These are phyloP conservation scores for Fragum sueziense DNA, from an alignment of 2,888 invertebrate species.

Conservation along the genomic window DNA sequence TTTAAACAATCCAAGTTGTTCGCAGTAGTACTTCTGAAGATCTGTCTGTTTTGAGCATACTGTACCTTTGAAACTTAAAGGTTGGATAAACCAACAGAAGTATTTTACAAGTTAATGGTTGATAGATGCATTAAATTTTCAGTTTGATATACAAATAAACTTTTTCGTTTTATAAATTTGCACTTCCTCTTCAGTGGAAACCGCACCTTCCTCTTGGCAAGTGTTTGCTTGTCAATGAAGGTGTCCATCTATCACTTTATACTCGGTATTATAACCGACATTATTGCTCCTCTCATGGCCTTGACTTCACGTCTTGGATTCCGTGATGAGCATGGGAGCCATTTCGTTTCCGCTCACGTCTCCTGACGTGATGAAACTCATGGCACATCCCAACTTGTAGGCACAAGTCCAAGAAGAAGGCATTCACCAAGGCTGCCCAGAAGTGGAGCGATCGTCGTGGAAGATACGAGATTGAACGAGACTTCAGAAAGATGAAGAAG, in stretches of 20 bases:
- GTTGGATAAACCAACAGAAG: too few relatives aligned
- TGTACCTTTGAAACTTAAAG: too few relatives aligned
- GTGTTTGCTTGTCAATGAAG: constrained; percentile 40
- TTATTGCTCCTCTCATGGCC: constrained; percentile 61
- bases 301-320: constrained; percentile 15
- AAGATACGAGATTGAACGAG: constrained; percentile 97
- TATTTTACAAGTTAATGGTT: too few relatives aligned
- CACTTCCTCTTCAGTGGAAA: not conserved
- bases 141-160: too few relatives aligned
- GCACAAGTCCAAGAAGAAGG: constrained; percentile 99
- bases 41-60: too few relatives aligned
- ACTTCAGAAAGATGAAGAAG: constrained; percentile 98
- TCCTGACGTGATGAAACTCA: constrained; percentile 60
- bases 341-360: constrained; percentile 50
- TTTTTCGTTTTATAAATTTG: too few relatives aligned
- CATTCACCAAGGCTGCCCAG: constrained; percentile 98
- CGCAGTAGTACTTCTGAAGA: too few relatives aligned
- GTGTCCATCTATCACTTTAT: not conserved
- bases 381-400: constrained; percentile 84
- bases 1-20: too few relatives aligned
- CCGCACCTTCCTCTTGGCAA: constrained; percentile 39
- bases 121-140: too few relatives aligned
- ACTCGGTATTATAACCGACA: not conserved
- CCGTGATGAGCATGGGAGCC: constrained; percentile 54
- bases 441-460: constrained; percentile 99